Evolutionary conservation across 2,797 vertebrate species (phyloP).

Genomic region (Silurus lanzhouensis): DNA sequence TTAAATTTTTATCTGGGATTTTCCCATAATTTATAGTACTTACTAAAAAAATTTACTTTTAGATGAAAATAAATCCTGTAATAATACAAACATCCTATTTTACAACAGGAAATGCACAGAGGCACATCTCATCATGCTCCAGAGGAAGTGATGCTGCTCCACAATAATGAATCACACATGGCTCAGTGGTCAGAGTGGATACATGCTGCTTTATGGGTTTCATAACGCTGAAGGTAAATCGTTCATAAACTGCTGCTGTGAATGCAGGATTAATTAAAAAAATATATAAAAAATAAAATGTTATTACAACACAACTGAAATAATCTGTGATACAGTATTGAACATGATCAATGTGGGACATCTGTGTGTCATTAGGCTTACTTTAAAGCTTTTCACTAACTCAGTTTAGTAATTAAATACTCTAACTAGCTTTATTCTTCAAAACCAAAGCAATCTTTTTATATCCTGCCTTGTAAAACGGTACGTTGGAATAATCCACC

Average conservation of each 20-base stretch:
- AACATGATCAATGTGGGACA: background rate
- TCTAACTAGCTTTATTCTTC: background rate
- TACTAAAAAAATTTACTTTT: background rate
- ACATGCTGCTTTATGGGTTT: conserved; percentile 28
- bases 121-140: conserved; percentile 21
- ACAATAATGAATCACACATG: conserved; percentile 40
- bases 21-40: background rate
- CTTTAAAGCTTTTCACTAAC: background rate
- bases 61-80: background rate
- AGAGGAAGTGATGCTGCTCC: conserved; percentile 46
- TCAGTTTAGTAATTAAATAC: background rate
- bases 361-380: background rate
- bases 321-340: background rate
- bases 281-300: background rate
- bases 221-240: background rate
- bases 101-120: conserved; percentile 44
- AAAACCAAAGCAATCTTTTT: background rate
- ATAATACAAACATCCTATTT: background rate
- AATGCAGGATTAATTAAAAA: too few species aligned
- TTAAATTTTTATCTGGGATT: background rate
- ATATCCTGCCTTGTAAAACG: background rate
- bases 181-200: conserved; percentile 20
- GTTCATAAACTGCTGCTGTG: background rate
- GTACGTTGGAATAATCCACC: conserved; percentile 13
- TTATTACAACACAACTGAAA: background rate